A percentile compares a stretch with the other conserved stretches of the same genome.
These are phyloP conservation scores for Psittacula derbiana DNA, from an alignment of 2,797 vertebrate species.

Conservation along the genomic window DNA sequence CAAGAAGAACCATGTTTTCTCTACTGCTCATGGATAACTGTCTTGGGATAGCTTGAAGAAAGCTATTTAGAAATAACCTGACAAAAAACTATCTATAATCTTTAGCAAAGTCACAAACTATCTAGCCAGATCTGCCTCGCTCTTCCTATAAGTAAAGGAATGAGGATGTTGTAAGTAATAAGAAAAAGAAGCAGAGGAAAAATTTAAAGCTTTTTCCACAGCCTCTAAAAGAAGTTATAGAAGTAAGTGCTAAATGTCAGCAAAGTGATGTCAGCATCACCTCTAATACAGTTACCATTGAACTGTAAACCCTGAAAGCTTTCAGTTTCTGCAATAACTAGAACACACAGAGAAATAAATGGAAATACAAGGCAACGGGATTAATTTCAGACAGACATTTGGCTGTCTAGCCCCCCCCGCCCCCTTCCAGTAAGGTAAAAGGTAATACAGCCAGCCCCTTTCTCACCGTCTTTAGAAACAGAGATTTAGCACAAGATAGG, in stretches of 20 bases:
- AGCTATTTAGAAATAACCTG: background rate
- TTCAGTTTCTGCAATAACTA: background rate
- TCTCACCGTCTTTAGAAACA: background rate
- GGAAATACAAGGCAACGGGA: background rate
- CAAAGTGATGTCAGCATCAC: background rate
- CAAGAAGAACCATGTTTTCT: background rate
- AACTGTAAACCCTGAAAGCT: background rate
- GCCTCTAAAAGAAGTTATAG: background rate
- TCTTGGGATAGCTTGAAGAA: background rate
- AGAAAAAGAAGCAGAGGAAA: background rate
- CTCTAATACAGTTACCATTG: background rate
- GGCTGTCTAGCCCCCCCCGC: background rate
- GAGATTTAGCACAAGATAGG: background rate
- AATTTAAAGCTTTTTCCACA: background rate
- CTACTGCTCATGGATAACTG: background rate
- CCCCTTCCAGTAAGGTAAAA: background rate
- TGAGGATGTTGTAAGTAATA: background rate
- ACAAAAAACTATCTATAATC: background rate
- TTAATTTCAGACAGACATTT: background rate
- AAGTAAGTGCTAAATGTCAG: background rate
- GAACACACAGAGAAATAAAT: background rate
- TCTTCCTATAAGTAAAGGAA: background rate
- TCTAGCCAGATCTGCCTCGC: background rate
- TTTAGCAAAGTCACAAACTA: background rate
- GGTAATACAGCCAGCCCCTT: background rate